Percentiles rank a stretch among this genome's conserved stretches.
Conservation (phyloP, 2,888 invertebrate species). For the Noctuana brunneofusca region DNA sequence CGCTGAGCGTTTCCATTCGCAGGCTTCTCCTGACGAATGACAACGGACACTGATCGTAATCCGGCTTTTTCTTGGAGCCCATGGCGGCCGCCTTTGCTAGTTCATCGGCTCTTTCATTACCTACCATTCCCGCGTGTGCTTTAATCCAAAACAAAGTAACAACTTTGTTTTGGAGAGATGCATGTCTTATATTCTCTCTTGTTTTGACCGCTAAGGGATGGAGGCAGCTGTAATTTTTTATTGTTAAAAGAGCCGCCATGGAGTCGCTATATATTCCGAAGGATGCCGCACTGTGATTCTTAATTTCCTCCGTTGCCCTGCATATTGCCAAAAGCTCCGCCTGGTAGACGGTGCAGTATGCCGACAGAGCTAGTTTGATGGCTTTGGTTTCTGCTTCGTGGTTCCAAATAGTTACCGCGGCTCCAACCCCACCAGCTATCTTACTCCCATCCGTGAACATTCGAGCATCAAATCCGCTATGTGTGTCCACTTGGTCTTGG, state of each 20-base stretch:
- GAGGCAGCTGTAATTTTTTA: slow-evolving; percentile 10
- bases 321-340: slow-evolving; percentile 32
- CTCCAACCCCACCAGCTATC: slow-evolving; percentile 34
- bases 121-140: slow-evolving; percentile 34
- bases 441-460: slow-evolving; percentile 39
- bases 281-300: not conserved
- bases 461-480: not conserved
- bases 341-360: slow-evolving; percentile 35
- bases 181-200: slow-evolving; percentile 10
- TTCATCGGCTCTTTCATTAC: slow-evolving; percentile 35
- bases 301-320: slow-evolving; percentile 9
- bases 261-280: slow-evolving; percentile 31
- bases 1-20: slow-evolving; percentile 4
- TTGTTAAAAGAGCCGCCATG: slow-evolving; percentile 24
- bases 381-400: slow-evolving; percentile 19
- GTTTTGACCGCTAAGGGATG: slow-evolving; percentile 31
- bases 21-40: slow-evolving; percentile 22
- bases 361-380: slow-evolving; percentile 27
- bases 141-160: slow-evolving; percentile 36
- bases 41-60: slow-evolving; percentile 3
- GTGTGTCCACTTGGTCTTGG: slow-evolving; percentile 2
- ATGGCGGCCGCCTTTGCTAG: slow-evolving; percentile 30
- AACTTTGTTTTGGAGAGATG: slow-evolving; percentile 9
- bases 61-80: not conserved
- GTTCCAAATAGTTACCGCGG: slow-evolving; percentile 29